A percentile compares a stretch with the other conserved stretches of the same genome.
Conservation (phyloP, 2,888 invertebrate species). For the Apotomis turbidana region DNA sequence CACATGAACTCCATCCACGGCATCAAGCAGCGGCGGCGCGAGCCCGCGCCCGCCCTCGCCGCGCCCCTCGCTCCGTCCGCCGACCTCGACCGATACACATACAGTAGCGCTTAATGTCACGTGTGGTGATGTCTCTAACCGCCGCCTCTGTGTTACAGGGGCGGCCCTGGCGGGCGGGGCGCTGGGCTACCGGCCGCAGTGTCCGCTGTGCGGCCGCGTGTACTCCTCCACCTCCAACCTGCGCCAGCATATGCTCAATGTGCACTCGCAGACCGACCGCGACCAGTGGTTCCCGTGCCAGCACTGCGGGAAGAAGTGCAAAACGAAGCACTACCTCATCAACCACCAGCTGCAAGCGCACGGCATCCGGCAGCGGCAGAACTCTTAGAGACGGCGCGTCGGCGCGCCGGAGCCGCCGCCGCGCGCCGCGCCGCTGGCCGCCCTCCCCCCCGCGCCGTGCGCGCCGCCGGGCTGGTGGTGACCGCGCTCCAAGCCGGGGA, state of each 20-base stretch:
- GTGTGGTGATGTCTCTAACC: slow-evolving; percentile 70
- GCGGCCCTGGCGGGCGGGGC: slow-evolving; percentile 85
- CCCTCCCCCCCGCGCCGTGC: slow-evolving; percentile 48
- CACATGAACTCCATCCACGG: slow-evolving; percentile 88
- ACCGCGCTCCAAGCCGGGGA: slow-evolving; percentile 42
- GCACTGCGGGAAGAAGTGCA: slow-evolving; percentile 89
- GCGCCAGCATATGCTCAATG: slow-evolving; percentile 90
- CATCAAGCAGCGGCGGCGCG: slow-evolving; percentile 84
- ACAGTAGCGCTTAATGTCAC: slow-evolving; percentile 72
- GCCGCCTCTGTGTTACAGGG: slow-evolving; percentile 88
- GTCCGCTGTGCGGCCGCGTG: slow-evolving; percentile 88
- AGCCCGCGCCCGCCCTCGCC: slow-evolving; percentile 66
- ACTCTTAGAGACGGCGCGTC: slow-evolving; percentile 78
- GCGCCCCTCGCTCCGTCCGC: slow-evolving; percentile 53
- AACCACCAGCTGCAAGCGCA: slow-evolving; percentile 90
- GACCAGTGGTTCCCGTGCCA: slow-evolving; percentile 89
- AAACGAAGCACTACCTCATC: slow-evolving; percentile 90
- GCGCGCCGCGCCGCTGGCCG: slow-evolving; percentile 28
- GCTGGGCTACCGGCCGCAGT: slow-evolving; percentile 85
- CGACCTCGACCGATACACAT: slow-evolving; percentile 65
- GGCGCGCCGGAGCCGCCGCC: slow-evolving; percentile 50
- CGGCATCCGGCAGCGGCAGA: slow-evolving; percentile 88
- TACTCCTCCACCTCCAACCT: slow-evolving; percentile 90
- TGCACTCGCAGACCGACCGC: slow-evolving; percentile 88
- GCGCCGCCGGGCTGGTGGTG: slow-evolving; percentile 45